Percentiles rank a stretch among this genome's conserved stretches.
Evolutionary conservation across 2,797 vertebrate species (phyloP).

Genomic region (Glossophaga mutica): DNA sequence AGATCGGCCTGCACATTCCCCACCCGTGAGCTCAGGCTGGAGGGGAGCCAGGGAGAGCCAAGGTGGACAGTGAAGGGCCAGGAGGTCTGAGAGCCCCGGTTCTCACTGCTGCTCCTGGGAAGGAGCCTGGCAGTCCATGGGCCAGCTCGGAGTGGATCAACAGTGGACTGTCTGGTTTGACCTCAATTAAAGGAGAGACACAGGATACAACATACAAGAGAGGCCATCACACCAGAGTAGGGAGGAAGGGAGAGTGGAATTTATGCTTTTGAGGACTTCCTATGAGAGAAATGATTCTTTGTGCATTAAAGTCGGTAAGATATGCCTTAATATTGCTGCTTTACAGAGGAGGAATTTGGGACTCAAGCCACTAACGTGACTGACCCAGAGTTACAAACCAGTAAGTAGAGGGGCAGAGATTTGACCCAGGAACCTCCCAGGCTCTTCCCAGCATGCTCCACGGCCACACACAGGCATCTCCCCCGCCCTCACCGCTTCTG

Average conservation of each 20-base stretch:
- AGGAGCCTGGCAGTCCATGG: background rate
- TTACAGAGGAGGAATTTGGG: background rate
- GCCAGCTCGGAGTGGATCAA: background rate
- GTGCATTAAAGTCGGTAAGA: background rate
- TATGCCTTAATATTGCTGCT: background rate
- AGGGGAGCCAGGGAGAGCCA: background rate
- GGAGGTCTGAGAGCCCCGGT: background rate
- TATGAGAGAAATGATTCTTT: background rate
- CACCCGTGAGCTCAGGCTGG: constrained; percentile 48
- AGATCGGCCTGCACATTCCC: background rate
- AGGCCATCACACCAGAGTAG: background rate
- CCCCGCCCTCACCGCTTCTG: background rate
- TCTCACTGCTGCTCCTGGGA: background rate
- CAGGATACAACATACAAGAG: background rate
- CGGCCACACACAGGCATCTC: background rate
- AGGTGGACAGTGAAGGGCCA: background rate
- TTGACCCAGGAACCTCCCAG: background rate
- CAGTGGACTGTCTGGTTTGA: background rate
- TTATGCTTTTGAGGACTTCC: background rate
- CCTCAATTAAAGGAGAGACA: background rate
- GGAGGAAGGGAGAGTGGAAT: background rate
- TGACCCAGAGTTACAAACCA: background rate
- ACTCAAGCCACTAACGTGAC: background rate
- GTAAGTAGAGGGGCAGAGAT: background rate
- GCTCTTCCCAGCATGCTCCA: background rate